Conservation (phyloP, 2,888 invertebrate species). For the Oscheius sp. region DNA sequence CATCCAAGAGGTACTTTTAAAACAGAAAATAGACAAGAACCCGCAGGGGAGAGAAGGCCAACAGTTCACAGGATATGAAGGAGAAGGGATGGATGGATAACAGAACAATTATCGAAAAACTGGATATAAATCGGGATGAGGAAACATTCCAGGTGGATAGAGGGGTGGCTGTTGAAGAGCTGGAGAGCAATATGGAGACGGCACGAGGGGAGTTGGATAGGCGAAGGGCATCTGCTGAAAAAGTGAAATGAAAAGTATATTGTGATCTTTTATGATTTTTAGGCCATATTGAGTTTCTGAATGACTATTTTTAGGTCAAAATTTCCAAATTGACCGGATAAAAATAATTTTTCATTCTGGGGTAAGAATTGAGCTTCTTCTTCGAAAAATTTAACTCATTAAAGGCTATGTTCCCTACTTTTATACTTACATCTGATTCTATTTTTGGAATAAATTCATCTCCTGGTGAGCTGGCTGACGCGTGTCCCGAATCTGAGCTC, state of each 20-base stretch:
- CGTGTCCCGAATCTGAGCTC: conserved; percentile 58
- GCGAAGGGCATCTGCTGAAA: conserved; percentile 11
- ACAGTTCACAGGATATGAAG: neutral
- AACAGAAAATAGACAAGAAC: neutral
- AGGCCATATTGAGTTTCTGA: no score
- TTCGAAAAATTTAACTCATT: neutral
- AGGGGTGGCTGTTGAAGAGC: neutral
- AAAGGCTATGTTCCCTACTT: neutral
- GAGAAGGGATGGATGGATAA: neutral
- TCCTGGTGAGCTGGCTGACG: conserved; percentile 47
- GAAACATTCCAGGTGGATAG: neutral
- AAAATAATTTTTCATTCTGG: neutral
- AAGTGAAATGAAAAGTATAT: neutral
- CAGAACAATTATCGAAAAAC: neutral
- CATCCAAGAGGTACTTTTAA: neutral
- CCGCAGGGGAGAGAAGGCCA: conserved; percentile 11
- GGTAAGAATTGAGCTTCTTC: no score
- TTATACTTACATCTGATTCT: conserved; percentile 5
- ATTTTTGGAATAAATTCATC: conserved; percentile 24
- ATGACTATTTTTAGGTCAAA: neutral
- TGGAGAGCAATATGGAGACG: conserved; percentile 1
- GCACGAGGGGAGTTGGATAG: neutral
- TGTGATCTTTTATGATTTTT: neutral
- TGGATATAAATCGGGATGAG: conserved; percentile 6
- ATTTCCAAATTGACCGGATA: neutral